These are phyloP conservation scores for Smutsia temminckii DNA, from an alignment of 2,797 vertebrate species.

Conservation along the genomic window DNA sequence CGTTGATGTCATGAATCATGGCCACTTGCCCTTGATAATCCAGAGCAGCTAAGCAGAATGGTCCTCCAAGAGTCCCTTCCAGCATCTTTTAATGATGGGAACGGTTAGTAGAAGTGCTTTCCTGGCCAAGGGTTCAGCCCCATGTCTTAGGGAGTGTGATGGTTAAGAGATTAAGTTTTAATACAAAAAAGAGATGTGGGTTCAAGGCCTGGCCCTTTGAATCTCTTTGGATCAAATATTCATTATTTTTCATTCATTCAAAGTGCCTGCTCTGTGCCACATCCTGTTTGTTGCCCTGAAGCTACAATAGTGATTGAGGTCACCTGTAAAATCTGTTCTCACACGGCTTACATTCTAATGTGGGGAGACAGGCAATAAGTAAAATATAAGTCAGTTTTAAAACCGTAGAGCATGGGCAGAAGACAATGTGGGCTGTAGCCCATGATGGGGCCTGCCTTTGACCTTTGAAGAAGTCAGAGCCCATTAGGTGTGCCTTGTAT, in stretches of 20 bases:
- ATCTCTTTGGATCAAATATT: not conserved
- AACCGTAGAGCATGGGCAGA: not conserved
- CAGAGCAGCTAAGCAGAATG: not conserved
- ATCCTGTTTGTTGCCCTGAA: not conserved
- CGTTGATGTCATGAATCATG: not conserved
- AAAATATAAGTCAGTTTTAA: not conserved
- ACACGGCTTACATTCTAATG: not conserved
- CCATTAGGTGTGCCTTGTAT: no score
- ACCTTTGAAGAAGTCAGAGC: no score
- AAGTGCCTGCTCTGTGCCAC: not conserved
- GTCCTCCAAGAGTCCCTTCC: not conserved
- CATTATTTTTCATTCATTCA: not conserved
- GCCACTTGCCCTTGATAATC: not conserved
- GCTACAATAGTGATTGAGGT: not conserved
- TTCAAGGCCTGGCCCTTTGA: not conserved
- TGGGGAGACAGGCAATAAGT: not conserved
- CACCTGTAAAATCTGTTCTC: not conserved
- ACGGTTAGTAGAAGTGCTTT: not conserved
- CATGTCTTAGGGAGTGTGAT: not conserved
- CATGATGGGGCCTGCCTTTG: no score
- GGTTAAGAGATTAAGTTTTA: not conserved
- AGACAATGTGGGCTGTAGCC: no score
- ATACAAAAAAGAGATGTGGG: not conserved
- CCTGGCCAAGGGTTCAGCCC: not conserved
- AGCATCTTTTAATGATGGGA: not conserved